Evolutionary conservation across 2,888 invertebrate species (phyloP).

Genomic region (Teleiodes luculella): DNA sequence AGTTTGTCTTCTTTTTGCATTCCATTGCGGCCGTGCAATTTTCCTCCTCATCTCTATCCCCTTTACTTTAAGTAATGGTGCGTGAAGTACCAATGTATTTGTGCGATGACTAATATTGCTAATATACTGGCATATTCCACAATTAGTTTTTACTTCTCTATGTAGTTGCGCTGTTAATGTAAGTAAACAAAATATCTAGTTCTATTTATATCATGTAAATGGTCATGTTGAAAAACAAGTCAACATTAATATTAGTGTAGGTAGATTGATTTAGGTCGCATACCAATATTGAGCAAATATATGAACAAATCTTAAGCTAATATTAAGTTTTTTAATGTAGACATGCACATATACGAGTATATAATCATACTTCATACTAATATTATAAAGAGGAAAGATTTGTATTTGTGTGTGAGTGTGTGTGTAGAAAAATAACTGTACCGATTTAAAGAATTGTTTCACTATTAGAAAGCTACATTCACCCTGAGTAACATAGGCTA

Average conservation of each 20-base stretch:
- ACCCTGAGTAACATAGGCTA: no score
- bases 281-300: neutral
- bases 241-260: neutral
- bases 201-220: constrained; percentile 4
- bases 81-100: constrained; percentile 3
- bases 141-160: constrained; percentile 8
- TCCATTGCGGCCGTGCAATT: constrained; percentile 1
- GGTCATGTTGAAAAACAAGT: neutral
- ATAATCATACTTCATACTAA: no score
- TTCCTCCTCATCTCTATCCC: constrained; percentile 11
- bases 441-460: no score
- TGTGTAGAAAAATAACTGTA: no score
- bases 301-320: neutral
- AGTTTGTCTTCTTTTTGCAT: constrained; percentile 7
- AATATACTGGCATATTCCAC: constrained; percentile 8
- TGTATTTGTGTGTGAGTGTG: no score
- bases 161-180: neutral
- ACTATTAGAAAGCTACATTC: no score
- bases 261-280: neutral
- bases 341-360: neutral
- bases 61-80: constrained; percentile 9
- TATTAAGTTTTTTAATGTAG: neutral
- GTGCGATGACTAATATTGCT: no score
- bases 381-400: no score
- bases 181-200: constrained; percentile 6